These are phyloP conservation scores for Drosophila bipectinata DNA, from an alignment of 1,140 invertebrate species.

Conservation along the genomic window DNA sequence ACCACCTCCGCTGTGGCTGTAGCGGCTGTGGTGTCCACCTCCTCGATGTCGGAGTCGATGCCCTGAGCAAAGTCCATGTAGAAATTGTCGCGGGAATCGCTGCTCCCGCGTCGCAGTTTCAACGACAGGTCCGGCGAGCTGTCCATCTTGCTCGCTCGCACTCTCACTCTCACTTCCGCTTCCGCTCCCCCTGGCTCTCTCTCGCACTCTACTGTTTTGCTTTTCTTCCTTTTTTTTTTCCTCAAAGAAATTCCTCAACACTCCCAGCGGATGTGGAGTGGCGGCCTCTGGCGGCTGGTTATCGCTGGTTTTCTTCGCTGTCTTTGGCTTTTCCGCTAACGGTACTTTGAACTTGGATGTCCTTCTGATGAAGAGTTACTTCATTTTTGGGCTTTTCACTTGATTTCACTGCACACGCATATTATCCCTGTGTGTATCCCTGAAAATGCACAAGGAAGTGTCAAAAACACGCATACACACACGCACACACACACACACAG, in stretches of 20 bases:
- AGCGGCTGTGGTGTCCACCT: slow-evolving; percentile 87
- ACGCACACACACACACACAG: slow-evolving; percentile 6
- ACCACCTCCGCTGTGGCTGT: slow-evolving; percentile 22
- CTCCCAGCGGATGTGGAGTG: not conserved
- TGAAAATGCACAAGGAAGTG: slow-evolving; percentile 50
- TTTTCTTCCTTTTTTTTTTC: not conserved
- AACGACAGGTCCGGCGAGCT: slow-evolving; percentile 92
- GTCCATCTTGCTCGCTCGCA: slow-evolving; percentile 84
- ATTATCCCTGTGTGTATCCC: slow-evolving; percentile 53
- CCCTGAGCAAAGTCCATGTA: slow-evolving; percentile 95
- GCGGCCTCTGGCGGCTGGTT: not conserved
- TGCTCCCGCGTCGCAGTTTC: slow-evolving; percentile 91
- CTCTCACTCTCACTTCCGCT: slow-evolving; percentile 4
- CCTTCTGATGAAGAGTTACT: not conserved
- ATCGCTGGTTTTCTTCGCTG: not conserved
- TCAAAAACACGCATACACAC: slow-evolving; percentile 51
- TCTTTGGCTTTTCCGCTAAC: not conserved
- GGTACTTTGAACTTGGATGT: not conserved
- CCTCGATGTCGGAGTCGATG: slow-evolving; percentile 94
- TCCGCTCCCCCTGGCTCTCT: not conserved
- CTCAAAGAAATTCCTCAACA: not conserved
- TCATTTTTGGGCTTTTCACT: slow-evolving; percentile 40
- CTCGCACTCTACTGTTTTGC: not conserved
- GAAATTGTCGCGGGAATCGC: slow-evolving; percentile 93
- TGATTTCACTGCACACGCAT: slow-evolving; percentile 47